A percentile compares a stretch with the other conserved stretches of the same genome.
Conservation (phyloP, 2,797 vertebrate species). For the Anolis apletophallus region DNA sequence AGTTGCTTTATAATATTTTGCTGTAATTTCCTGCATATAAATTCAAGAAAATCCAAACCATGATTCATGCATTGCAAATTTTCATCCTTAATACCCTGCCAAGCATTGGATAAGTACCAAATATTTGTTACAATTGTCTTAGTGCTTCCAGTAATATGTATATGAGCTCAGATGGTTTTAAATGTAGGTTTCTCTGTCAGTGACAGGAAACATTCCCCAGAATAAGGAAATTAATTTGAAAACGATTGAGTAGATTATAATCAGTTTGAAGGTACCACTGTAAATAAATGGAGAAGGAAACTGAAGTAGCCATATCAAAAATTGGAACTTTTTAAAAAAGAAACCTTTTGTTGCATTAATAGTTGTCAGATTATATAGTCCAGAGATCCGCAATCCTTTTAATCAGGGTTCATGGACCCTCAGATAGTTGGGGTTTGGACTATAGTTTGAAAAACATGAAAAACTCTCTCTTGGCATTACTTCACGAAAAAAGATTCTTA, state of each 20-base stretch:
- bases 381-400: no score
- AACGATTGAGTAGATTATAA: background rate
- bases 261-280: background rate
- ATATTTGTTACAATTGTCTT: slow-evolving; percentile 45
- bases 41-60: slow-evolving; percentile 23
- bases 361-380: no score
- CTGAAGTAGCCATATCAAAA: background rate
- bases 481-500: no score
- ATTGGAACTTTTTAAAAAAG: background rate
- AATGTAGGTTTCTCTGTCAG: background rate
- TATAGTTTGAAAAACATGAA: no score
- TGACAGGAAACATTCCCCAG: background rate
- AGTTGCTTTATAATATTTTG: background rate
- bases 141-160: slow-evolving; percentile 43
- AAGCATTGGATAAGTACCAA: slow-evolving; percentile 32
- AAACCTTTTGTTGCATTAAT: no score
- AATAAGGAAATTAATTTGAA: background rate
- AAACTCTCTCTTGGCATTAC: no score
- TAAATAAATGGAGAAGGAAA: background rate
- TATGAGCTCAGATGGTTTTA: background rate
- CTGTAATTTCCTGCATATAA: slow-evolving; percentile 4
- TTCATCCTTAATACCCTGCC: slow-evolving; percentile 45
- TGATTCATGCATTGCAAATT: background rate
- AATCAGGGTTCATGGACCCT: no score
- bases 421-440: no score